Conservation (phyloP, 1,140 invertebrate species). For the Hetaerina americana region DNA sequence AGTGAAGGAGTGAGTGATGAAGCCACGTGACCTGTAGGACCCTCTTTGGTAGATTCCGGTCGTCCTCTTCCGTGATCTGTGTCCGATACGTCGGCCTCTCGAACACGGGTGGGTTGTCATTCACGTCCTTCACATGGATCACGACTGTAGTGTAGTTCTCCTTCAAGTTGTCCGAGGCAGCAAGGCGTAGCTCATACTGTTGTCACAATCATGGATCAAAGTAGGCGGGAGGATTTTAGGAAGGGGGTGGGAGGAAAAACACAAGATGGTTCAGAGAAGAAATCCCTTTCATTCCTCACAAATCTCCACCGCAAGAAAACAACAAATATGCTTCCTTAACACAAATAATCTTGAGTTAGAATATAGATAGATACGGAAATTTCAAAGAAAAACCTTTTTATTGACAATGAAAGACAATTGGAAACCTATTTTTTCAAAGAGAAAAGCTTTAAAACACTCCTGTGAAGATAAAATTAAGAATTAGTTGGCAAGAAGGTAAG, state of each 20-base stretch:
- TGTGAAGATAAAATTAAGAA: too few relatives aligned
- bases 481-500: too few relatives aligned
- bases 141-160: slow-evolving; percentile 92
- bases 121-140: slow-evolving; percentile 90
- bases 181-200: slow-evolving; percentile 83
- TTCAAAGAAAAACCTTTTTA: too few relatives aligned
- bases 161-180: slow-evolving; percentile 88
- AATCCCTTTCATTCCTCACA: slow-evolving; percentile 7
- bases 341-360: too few relatives aligned
- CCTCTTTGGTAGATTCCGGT: slow-evolving; percentile 83
- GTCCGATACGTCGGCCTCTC: slow-evolving; percentile 87
- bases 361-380: too few relatives aligned
- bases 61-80: slow-evolving; percentile 91
- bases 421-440: too few relatives aligned
- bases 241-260: neutral
- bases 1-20: slow-evolving; percentile 18
- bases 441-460: too few relatives aligned
- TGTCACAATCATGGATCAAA: slow-evolving; percentile 20
- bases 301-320: slow-evolving; percentile 2
- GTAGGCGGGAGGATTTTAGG: neutral
- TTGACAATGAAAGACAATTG: too few relatives aligned
- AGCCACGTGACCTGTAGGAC: slow-evolving; percentile 67
- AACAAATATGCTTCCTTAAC: too few relatives aligned
- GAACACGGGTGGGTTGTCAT: slow-evolving; percentile 80
- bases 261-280: neutral